These are phyloP conservation scores for Melanotaenia pygmaea DNA, from an alignment of 2,797 vertebrate species.

Conservation along the genomic window DNA sequence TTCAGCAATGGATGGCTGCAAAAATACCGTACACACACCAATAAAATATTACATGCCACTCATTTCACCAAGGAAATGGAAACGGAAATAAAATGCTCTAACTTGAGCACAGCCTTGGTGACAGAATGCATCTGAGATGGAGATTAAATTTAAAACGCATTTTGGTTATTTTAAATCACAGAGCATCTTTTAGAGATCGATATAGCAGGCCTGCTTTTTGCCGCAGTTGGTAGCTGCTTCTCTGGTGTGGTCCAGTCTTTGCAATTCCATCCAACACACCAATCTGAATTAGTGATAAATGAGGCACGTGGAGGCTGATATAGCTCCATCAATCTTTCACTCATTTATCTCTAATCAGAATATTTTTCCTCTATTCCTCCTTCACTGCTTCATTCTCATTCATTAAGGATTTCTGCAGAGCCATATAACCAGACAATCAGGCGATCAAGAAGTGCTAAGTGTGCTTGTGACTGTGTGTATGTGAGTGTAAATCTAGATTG, in stretches of 20 bases:
- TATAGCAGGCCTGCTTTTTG: neutral
- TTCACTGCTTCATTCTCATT: conserved; percentile 65
- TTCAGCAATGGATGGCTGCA: neutral
- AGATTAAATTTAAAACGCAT: neutral
- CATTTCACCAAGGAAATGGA: neutral
- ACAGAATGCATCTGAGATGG: neutral
- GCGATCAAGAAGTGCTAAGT: conserved; percentile 58
- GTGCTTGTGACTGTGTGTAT: conserved; percentile 34
- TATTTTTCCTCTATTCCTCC: conserved; percentile 62
- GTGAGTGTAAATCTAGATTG: conserved; percentile 64
- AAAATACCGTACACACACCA: neutral
- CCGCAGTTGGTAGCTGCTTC: neutral
- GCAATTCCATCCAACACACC: conserved; percentile 27
- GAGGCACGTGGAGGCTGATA: conserved; percentile 53
- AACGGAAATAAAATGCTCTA: neutral
- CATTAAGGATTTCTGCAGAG: conserved; percentile 69
- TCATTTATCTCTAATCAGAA: conserved; percentile 73
- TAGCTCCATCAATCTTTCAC: conserved; percentile 68
- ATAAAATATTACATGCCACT: neutral
- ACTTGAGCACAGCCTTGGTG: neutral
- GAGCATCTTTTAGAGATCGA: neutral
- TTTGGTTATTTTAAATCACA: neutral
- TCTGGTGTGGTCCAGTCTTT: conserved; percentile 19
- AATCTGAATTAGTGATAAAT: conserved; percentile 46
- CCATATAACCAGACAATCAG: conserved; percentile 70